Base-by-base conservation (phyloP, 2,888 invertebrate species). In the Athalia circularis region DNA sequence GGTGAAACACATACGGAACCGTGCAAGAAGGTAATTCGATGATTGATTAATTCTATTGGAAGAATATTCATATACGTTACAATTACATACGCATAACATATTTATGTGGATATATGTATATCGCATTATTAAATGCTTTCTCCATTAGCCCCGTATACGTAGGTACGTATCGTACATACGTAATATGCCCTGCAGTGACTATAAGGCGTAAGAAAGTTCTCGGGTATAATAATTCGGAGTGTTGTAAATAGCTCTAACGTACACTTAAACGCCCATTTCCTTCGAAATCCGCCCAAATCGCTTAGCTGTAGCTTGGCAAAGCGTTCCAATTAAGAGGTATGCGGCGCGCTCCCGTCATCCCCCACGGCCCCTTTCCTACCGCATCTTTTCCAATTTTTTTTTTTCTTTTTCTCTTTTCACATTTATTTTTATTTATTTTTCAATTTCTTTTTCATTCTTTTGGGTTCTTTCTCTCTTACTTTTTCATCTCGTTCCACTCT, bases 301-400 rank as follows among this genome's bases (percentile, higher is more conserved):
- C 88, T 89, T 87, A 88, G 84, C 86, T 78, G 64, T 65, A 79
- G 79, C 54, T 65, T 57, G 59, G 85, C 83, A 84, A 84, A 85
- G 83, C 85, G 88, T 87, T 88, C 89, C 89, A 90, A 90, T 90
- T 90, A 90, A 90, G 90, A 89, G 90, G 89, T 90, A 90, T 90
- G 90, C 90, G 86, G 86, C 84, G 82, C 83, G 85, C 83, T 84
- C 84, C 87, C 85, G 84, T 86, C 86, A 86, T 87, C 84, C 83
- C 84, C 85, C 84, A 83, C 82, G 82, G 82, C 81, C 83, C 85
- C 80, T 79, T 80, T 82, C 81, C 80, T 79, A 65, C 67, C 62
- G 77, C 76, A 50, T 74, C 70, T 78, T 64, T 62, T 47, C 62
- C 54, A 50, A 29, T 50, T 52, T 70, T 62, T 77, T 64, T 47